These are phyloP conservation scores for Capreolus pygargus DNA, from an alignment of 2,113 vertebrate genomes.

Conservation along the genomic window DNA sequence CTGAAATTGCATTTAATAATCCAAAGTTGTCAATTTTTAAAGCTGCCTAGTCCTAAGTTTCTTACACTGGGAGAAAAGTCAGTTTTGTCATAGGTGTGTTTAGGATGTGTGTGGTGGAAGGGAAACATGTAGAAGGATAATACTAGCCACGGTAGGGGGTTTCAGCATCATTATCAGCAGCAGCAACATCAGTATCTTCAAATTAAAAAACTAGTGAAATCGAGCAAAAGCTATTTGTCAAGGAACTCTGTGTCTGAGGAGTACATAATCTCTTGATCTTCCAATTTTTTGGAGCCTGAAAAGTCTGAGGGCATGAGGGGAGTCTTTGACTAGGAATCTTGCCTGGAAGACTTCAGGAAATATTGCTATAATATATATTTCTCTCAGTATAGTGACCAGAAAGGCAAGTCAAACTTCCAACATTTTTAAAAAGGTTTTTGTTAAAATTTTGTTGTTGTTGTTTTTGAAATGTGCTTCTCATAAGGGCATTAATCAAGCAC, in stretches of 20 bases:
- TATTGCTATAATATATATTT: background rate
- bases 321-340: background rate
- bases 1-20: background rate
- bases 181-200: background rate
- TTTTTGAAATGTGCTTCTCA: background rate
- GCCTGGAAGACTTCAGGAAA: background rate
- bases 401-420: background rate
- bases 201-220: background rate
- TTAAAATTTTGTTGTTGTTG: background rate
- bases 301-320: background rate
- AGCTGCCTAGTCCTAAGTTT: background rate
- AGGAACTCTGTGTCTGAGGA: background rate
- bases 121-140: background rate
- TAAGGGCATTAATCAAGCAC: background rate
- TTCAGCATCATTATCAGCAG: background rate
- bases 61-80: background rate
- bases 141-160: background rate
- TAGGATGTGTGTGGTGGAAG: background rate
- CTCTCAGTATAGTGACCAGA: background rate
- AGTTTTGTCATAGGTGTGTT: background rate
- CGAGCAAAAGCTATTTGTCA: background rate
- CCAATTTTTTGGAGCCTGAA: background rate
- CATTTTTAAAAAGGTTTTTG: background rate
- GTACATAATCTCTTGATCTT: background rate
- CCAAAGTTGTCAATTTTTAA: background rate